phyloP scores from a whole-genome alignment of 2,888 invertebrate species.

The Pyrrhia umbra region DNA sequence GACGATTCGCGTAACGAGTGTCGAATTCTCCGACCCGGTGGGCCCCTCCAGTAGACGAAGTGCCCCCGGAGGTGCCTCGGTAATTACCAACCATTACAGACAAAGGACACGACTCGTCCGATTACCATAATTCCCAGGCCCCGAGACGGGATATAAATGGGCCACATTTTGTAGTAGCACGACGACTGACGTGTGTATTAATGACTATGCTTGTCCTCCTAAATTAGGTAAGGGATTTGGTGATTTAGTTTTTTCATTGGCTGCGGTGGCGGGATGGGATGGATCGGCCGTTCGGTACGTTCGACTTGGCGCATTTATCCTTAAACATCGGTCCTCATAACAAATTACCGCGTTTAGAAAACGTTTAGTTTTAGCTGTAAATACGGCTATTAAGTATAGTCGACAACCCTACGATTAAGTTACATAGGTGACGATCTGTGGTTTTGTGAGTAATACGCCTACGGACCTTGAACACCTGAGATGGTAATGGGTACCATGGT shows the following conservation, averaged over 20 bases:
- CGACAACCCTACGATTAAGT: slow-evolving; percentile 21
- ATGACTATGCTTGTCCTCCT: slow-evolving; percentile 89
- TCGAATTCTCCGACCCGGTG: slow-evolving; percentile 85
- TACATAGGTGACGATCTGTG: slow-evolving; percentile 34
- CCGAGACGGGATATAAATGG: slow-evolving; percentile 88
- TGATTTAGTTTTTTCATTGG: slow-evolving; percentile 88
- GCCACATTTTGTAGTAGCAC: slow-evolving; percentile 89
- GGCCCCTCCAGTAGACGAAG: slow-evolving; percentile 81
- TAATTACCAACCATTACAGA: slow-evolving; percentile 90
- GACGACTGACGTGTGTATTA: slow-evolving; percentile 89
- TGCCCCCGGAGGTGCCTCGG: slow-evolving; percentile 87
- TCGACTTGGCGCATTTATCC: slow-evolving; percentile 63
- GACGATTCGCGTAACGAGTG: slow-evolving; percentile 89
- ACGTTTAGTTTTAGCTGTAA: slow-evolving; percentile 44
- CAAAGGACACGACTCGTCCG: slow-evolving; percentile 89
- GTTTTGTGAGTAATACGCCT: not conserved
- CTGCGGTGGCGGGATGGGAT: slow-evolving; percentile 68
- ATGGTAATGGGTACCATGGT: no score
- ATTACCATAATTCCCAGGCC: slow-evolving; percentile 90
- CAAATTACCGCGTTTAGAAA: slow-evolving; percentile 63
- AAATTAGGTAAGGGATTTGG: slow-evolving; percentile 89
- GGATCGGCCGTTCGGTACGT: slow-evolving; percentile 60
- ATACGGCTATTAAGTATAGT: slow-evolving; percentile 10
- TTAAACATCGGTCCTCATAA: slow-evolving; percentile 62
- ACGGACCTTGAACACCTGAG: not conserved